Base-by-base conservation (phyloP, 2,888 invertebrate genomes). In the Ramazzottius varieornatus region DNA sequence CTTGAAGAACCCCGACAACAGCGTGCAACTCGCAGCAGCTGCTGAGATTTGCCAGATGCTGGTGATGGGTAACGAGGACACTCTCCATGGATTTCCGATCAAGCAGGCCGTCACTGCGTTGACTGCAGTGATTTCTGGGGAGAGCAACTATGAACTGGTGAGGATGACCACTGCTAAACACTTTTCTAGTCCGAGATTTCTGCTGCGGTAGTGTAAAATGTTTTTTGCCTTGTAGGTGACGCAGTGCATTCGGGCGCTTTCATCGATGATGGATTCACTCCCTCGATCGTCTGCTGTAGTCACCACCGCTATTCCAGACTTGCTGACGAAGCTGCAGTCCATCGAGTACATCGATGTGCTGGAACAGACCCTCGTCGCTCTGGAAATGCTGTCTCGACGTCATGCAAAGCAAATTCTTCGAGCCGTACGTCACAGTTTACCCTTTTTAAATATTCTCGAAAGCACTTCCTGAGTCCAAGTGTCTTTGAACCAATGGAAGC, bases 261-360 rank as follows among this genome's bases (percentile, higher is more conserved):
- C 94, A 0, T 98, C 98, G 78, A 94, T 98, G 93, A 85, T 98
- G 83, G 98, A 98, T 77, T 93, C 96, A 0, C 76, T 98, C 70
- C 98, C 98, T 0, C 83, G 98, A 67, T 93, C 94, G 1, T 91
- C 93, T 46, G 86, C 88, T 32, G 88, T 94, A 1, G 92, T 98
- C 13, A 89, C 93, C 1, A 89, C 96, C 72, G 94, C 94, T 1
- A 90, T 98, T 67, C 96, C 98, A 1, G 88, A 90, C 1, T 92
- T 98, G 78, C 80, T 98, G 66, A 92, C 94, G 78, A 98, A 92
- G 78, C 80, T 96, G 66, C 92, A 94, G 79, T 88, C 90, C 32
- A 98, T 96, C 72, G 94, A 94, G 71, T 98, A 96, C 76, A 96
- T 98, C 90, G 98, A 98, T 78, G 96, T 98, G 32, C 98, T 98